phyloP scores from a whole-genome alignment of 1,140 invertebrate species.

The Drosophila saltans region DNA sequence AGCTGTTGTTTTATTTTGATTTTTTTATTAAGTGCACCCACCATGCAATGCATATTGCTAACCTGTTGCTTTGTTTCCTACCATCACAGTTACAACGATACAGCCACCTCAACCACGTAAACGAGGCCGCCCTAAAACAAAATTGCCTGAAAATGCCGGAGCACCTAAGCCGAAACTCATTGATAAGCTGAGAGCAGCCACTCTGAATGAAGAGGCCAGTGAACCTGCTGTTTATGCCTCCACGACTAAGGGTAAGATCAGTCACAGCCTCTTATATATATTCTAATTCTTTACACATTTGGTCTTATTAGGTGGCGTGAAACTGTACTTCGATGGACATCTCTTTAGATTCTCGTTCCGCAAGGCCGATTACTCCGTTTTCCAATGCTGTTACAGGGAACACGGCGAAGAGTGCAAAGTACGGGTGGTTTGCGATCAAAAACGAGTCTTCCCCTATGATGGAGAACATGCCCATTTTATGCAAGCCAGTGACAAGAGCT shows the following conservation, averaged over 20 bases:
- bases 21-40: conserved; percentile 25
- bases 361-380: conserved; percentile 73
- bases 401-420: conserved; percentile 76
- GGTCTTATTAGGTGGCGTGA: conserved; percentile 65
- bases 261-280: background rate
- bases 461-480: conserved; percentile 76
- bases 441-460: conserved; percentile 74
- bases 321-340: conserved; percentile 73
- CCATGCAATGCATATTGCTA: conserved; percentile 34
- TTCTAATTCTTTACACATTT: conserved; percentile 10
- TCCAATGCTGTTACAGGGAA: conserved; percentile 79
- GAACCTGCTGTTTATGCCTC: conserved; percentile 74
- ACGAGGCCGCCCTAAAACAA: conserved; percentile 68
- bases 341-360: conserved; percentile 78
- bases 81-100: conserved; percentile 41
- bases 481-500: conserved; percentile 78
- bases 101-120: conserved; percentile 63
- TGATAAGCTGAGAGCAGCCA: conserved; percentile 61
- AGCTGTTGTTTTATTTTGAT: conserved; percentile 53
- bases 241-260: conserved; percentile 67
- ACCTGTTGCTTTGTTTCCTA: conserved; percentile 51
- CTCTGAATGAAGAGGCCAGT: conserved; percentile 50
- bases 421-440: conserved; percentile 76
- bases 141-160: conserved; percentile 31
- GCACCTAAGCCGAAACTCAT: conserved; percentile 60